Evolutionary conservation across 1,140 invertebrate genomes (phyloP), one percentile per base, ranked within the genome.

Genomic region (Sarcophaga peregrina): DNA sequence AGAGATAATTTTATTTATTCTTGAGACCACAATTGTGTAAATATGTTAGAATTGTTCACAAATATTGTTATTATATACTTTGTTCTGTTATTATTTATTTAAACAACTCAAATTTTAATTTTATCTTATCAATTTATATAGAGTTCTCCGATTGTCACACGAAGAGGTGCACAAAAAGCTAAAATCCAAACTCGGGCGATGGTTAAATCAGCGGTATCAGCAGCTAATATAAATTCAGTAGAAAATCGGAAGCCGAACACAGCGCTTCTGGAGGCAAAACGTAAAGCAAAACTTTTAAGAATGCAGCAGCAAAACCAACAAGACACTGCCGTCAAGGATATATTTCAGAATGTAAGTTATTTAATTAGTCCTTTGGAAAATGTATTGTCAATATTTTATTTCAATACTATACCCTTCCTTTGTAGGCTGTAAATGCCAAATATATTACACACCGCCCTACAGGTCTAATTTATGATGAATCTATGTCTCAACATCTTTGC

Each of bases 401-500:
- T 58, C 37, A 62, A 25, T 62, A 48, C 13, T 82, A 47, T 50
- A 68, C 62, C 82, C 76, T 91, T 85, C 90, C 90, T 84, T 88
- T 91, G 46, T 89, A 94, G 93, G 93, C 94, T n/a, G 92, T 94
- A 87, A 93, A 93, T 83, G 92, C 94, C 0, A 94, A 94, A 87
- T 88, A 87, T 0, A 90, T 92, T 85, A 86, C 92, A 13, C 92
- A 92, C 20, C 92, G 92, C 13, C 86, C 92, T 10, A 98, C 97
- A 3, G 96, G 96, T 0, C 88, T 98, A 5, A 92, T 96, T 68
- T 97, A 94, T 86, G 95, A 98, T 88, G 91, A 92, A 76, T 91
- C 93, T 3, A 97, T 97, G 96, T 87, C 92, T 1, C 92, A 96
- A 80, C 97, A 97, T 87, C 86, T 90, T 17, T 97, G 96, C 88